A percentile compares a stretch with the other conserved stretches of the same genome.
These are phyloP conservation scores for Zapus hudsonius DNA, from an alignment of 2,113 vertebrate genomes.

Conservation along the genomic window DNA sequence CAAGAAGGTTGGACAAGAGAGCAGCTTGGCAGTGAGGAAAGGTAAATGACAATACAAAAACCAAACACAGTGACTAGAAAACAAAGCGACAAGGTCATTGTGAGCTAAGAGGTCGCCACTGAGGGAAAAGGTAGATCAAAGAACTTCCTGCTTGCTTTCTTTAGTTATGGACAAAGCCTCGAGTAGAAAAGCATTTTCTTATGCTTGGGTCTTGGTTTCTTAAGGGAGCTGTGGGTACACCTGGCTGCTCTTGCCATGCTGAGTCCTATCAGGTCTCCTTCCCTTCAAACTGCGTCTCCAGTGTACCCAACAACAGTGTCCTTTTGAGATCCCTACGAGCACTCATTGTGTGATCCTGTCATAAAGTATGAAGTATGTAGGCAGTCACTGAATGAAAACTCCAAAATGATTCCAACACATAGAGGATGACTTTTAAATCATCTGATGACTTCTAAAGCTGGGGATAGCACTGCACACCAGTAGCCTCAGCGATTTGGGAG, in stretches of 20 bases:
- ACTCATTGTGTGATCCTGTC: background rate
- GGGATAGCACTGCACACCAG: no score
- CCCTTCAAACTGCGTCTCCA: background rate
- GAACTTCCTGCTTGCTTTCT: no score
- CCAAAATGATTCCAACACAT: background rate
- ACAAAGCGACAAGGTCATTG: no score
- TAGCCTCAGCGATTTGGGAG: background rate
- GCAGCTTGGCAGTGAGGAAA: background rate
- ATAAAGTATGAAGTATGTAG: background rate
- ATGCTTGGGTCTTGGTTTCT: background rate
- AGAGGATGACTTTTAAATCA: background rate
- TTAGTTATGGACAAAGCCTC: background rate
- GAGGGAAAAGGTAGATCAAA: no score
- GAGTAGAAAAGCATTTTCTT: fast-evolving
- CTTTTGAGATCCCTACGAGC: no score
- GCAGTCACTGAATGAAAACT: background rate
- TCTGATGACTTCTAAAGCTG: background rate
- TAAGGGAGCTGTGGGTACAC: background rate
- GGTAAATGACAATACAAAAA: no score
- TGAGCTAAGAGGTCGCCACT: no score
- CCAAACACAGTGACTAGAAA: no score
- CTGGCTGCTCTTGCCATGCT: background rate
- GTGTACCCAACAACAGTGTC: background rate
- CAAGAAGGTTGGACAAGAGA: background rate
- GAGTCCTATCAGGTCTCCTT: no score